A percentile compares a stretch with the other conserved stretches of the same genome.
Conservation (phyloP, 2,888 invertebrate species). For the Dorcus parallelipipedus region DNA sequence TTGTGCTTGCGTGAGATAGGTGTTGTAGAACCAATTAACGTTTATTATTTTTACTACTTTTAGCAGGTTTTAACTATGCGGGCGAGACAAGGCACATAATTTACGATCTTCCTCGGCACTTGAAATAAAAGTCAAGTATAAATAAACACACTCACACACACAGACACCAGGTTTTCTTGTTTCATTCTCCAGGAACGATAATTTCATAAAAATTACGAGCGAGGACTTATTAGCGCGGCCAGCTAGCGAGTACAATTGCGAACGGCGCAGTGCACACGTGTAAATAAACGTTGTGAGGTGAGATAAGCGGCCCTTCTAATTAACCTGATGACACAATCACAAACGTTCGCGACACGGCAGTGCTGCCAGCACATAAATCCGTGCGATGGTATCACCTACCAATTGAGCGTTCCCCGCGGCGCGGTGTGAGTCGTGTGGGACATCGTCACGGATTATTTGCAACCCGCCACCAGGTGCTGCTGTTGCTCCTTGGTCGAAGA, state of each 20-base stretch:
- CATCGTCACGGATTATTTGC: conserved; percentile 14
- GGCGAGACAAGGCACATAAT: too few relatives aligned
- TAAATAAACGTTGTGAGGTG: conserved; percentile 15
- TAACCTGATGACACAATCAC: conserved; percentile 44
- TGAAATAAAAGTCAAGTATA: too few relatives aligned
- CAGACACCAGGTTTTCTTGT: too few relatives aligned
- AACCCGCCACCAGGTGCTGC: conserved; percentile 8
- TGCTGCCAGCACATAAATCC: conserved; percentile 37
- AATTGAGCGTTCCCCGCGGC: conserved; percentile 32
- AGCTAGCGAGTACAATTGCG: not conserved
- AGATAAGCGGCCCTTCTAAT: conserved; percentile 40
- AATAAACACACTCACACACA: too few relatives aligned
- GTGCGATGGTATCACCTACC: conserved; percentile 33
- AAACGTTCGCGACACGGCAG: conserved; percentile 39
- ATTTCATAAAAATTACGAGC: too few relatives aligned
- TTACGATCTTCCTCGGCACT: too few relatives aligned
- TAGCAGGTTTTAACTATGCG: too few relatives aligned
- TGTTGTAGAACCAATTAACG: too few relatives aligned
- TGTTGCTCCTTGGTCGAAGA: conserved; percentile 2
- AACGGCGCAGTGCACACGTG: not conserved
- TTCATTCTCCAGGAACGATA: too few relatives aligned
- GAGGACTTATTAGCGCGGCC: too few relatives aligned
- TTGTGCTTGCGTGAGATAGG: too few relatives aligned
- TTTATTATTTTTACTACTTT: too few relatives aligned
- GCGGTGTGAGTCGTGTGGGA: conserved; percentile 13